A percentile compares a stretch with the other conserved stretches of the same genome.
These are phyloP conservation scores for Saccopteryx bilineata DNA, from an alignment of 2,113 vertebrate genomes.

Conservation along the genomic window DNA sequence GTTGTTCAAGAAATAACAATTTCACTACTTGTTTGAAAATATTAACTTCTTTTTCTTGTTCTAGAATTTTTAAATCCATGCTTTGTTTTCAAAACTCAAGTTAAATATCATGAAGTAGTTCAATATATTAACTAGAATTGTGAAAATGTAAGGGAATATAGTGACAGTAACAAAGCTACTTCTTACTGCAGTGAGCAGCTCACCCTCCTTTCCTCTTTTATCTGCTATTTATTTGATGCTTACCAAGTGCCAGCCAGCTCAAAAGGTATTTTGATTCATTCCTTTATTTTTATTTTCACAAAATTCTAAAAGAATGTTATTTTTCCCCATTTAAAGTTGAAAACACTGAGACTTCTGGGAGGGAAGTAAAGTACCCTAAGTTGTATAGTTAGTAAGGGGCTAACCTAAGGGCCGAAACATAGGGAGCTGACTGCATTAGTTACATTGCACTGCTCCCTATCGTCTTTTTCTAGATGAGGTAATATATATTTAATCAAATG, in stretches of 20 bases:
- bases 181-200: not conserved
- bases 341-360: not conserved
- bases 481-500: not conserved
- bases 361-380: not conserved
- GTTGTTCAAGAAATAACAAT: conserved; percentile 3
- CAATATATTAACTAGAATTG: not conserved
- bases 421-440: not conserved
- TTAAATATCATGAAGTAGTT: not conserved
- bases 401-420: not conserved
- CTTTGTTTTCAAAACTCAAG: conserved; percentile 50
- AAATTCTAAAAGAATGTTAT: not conserved
- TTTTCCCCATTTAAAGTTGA: not conserved
- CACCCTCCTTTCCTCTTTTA: not conserved
- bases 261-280: not conserved
- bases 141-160: not conserved
- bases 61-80: conserved; percentile 18
- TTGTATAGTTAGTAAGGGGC: not conserved
- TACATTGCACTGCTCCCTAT: not conserved
- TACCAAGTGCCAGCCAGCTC: not conserved
- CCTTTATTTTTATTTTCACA: not conserved
- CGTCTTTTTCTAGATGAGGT: not conserved
- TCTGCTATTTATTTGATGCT: not conserved
- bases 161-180: not conserved
- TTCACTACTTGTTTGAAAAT: not conserved
- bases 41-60: conserved; percentile 11